phyloP scores from a whole-genome alignment of 2,888 invertebrate genomes.

The Machimus rusticus region DNA sequence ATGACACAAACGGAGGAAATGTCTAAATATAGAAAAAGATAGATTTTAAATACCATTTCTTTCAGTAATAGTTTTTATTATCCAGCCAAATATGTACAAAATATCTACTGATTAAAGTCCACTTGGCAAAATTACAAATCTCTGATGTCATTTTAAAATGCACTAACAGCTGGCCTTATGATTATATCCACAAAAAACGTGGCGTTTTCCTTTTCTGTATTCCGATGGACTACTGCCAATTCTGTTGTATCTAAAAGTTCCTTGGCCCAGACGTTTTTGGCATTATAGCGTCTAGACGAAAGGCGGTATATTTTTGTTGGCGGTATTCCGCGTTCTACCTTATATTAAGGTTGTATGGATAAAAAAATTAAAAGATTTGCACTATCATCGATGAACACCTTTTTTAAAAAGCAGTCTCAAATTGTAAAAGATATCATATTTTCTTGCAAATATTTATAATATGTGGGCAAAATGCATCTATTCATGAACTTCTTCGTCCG shows the following conservation, averaged over 20 bases:
- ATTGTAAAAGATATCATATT: too few relatives aligned
- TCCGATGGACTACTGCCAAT: not conserved
- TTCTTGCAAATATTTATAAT: not conserved
- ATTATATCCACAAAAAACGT: not conserved
- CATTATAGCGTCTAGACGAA: slow-evolving; percentile 10
- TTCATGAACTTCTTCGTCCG: not conserved
- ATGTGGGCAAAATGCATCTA: too few relatives aligned
- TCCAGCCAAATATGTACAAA: not conserved
- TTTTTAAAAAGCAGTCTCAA: too few relatives aligned
- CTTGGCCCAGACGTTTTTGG: slow-evolving; percentile 14
- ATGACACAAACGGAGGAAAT: slow-evolving; percentile 23
- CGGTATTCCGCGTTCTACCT: not conserved
- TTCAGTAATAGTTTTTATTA: not conserved
- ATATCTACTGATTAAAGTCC: not conserved
- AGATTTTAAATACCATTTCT: not conserved
- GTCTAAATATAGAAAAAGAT: slow-evolving; percentile 7
- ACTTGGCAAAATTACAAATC: not conserved
- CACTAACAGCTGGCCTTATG: not conserved
- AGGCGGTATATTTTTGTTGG: not conserved
- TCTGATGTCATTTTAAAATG: not conserved
- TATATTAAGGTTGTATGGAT: not conserved
- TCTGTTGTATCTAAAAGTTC: not conserved
- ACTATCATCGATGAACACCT: not conserved
- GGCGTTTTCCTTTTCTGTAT: not conserved
- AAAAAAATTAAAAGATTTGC: not conserved